phyloP scores from a whole-genome alignment of 2,888 invertebrate genomes.

The Euclidia mi region DNA sequence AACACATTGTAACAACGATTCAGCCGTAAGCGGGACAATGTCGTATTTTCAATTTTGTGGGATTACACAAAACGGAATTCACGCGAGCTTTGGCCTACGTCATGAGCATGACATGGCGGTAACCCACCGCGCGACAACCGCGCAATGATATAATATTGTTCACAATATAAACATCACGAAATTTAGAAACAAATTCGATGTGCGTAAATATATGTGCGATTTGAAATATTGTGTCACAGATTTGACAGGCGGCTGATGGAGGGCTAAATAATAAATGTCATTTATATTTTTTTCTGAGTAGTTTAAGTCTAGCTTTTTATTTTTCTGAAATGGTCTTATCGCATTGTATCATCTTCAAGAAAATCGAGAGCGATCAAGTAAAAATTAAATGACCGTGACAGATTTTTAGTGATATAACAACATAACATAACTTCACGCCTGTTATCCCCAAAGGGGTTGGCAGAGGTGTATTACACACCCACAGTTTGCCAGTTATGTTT shows the following conservation, averaged over 20 bases:
- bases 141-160: slow-evolving; percentile 43
- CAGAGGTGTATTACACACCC: too few relatives aligned
- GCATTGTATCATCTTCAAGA: too few relatives aligned
- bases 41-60: slow-evolving; percentile 65
- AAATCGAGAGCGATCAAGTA: too few relatives aligned
- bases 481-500: too few relatives aligned
- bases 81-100: slow-evolving; percentile 58
- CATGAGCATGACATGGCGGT: slow-evolving; percentile 52
- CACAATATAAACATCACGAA: slow-evolving; percentile 29
- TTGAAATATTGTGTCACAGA: slow-evolving; percentile 8
- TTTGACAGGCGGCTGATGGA: background rate
- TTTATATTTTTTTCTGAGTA: too few relatives aligned
- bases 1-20: slow-evolving; percentile 35
- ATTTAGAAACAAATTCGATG: slow-evolving; percentile 11
- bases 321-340: too few relatives aligned
- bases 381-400: too few relatives aligned
- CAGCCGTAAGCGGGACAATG: slow-evolving; percentile 55
- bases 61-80: slow-evolving; percentile 58
- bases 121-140: slow-evolving; percentile 50
- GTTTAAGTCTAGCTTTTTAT: too few relatives aligned
- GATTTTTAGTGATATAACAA: too few relatives aligned
- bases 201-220: slow-evolving; percentile 12
- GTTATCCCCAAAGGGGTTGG: too few relatives aligned
- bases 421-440: too few relatives aligned
- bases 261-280: slow-evolving; percentile 10